Base-by-base conservation (phyloP, 2,888 invertebrate genomes). In the Mongoloraphidia duomilia region DNA sequence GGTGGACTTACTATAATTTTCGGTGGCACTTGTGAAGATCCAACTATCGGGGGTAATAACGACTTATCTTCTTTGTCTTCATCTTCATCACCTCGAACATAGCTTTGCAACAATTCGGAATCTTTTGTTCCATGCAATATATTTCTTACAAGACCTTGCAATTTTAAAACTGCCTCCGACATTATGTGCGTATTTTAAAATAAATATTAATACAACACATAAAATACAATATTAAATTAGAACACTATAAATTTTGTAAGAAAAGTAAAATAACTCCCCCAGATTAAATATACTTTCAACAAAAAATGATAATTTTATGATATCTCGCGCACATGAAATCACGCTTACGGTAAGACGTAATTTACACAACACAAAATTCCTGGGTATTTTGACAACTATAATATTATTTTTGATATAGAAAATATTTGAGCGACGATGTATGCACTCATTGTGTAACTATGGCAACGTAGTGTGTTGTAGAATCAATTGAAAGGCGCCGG, bases 21-120 rank as follows among this genome's bases (percentile, higher is more conserved):
- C 47, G 9, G 17, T 36, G 39, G 2, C 8, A 11, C 12, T n/a
- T 17, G 26, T 8, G 12, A 3, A 12, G 13, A 9, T 17, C 33
- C 40, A 8, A n/a, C 34, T 26, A 14, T 26, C 13, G 11, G 26
- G 3, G 35, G 11, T 47, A 35, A 35, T 4, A 33, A 11, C 14
- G 46, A 33, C 12, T 47, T 42, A 39, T 50, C 46, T 37, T 60
- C 60, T 41, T 58, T 58, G 2, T 52, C 53, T 39, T 75, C 74
- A 2, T 74, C 77, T 8, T 76, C 67, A 34, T 79, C 84, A 13
- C 84, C 77, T 46, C 86, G 73, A 12, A 85, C 81, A 63, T 84
- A 89, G 63, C 86, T 86, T 68, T 86, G 85, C 13, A 89, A 64
- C 57, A 87, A 76, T 62, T 88, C 87, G 11, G 81, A 79, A 56